Base-by-base conservation (phyloP, 1,140 invertebrate genomes). In the Meloidogyne exigua region DNA sequence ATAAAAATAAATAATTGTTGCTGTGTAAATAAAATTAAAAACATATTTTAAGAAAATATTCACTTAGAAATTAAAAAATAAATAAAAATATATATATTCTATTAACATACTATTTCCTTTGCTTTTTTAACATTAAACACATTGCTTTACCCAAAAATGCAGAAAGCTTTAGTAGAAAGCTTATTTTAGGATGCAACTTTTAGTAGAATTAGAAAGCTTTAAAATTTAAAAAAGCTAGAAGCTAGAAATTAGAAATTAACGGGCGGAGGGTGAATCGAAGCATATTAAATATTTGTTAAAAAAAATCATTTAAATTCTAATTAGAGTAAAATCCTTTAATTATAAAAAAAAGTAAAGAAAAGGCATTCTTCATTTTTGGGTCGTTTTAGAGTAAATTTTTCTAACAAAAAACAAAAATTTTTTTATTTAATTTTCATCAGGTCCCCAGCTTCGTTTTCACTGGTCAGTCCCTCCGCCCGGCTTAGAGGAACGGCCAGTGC, bases 331-430 rank as follows among this genome's bases (percentile, higher is more conserved):
- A 10, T 71, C n/a, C n/a, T n/a, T 15, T 9, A 25, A 44, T 21
- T 71, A 15, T 57, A 18, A 57, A 57, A 36, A 39, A 13, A 44
- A 36, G 39, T 32, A 7, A 25, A 71, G 49, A 28, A 44, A 71
- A 44, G 49, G 69, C 69, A 71, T 68, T 68, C 68, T 57, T 57
- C 49, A 57, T 57, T 57, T 57, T 57, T 57, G 49, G 49, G 49
- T 57, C 5, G 18, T 57, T 57, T 57, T 57, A 5, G 49, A 57
- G 4, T 57, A 57, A 9, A 57, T n/a, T n/a, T n/a, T 57, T 57
- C 49, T 57, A 57, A 57, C 18, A 57, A 57, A 57, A 57, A 57
- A 9, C 15, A 57, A n/a, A 57, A 57, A 3, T n/a, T 15, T 12
- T n/a, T 15, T n/a, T 57, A 15, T 49, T 49, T 18, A n/a, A 57